Base-by-base conservation (phyloP, 2,888 invertebrate species). In the Branchipolynoe longqiensis region DNA sequence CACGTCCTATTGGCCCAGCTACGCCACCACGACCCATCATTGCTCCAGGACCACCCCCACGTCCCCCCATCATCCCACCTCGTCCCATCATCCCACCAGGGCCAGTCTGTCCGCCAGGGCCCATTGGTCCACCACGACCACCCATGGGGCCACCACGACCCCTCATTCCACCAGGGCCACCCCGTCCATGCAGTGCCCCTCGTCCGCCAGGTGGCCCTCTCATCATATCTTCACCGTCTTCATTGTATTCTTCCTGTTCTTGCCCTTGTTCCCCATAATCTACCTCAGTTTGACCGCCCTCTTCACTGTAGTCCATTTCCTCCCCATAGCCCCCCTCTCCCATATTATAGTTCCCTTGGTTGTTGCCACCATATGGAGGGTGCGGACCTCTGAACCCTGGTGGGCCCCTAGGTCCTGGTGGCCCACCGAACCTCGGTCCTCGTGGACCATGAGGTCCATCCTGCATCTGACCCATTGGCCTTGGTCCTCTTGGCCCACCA, bases 401-500 rank as follows among this genome's bases (percentile, higher is more conserved):
- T 1, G 31, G 28, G 33, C 36, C 36, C n/a, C 58, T 56, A 22
- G 82, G 58, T 0, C 58, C 56, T 6, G 48, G 38, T 25, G 59
- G 56, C 0, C 59, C 82, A 12, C 59, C 56, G 25, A 54, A 78
- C 33, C 59, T 41, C 31, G 62, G 83, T 22, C 83, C 83, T 25
- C 83, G 22, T 62, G 81, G 85, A 59, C 58, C 85, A 54, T 25
- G 54, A n/a, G 62, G 82, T 14, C 73, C 85, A 64, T 85, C 83
- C 56, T n/a, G n/a, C n/a, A n/a, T n/a, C n/a, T n/a, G n/a, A n/a
- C n/a, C n/a, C n/a, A n/a, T n/a, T n/a, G 83, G 83, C 12, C 58
- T 64, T 12, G 64, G 62, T 4, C 82, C 64, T 38, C 82, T 59
- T 31, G 69, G 81, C 8, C 85, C 78, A 84, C 48, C 48, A 48